Evolutionary conservation across 2,797 vertebrate species (phyloP).

Genomic region (Hydrophis major): DNA sequence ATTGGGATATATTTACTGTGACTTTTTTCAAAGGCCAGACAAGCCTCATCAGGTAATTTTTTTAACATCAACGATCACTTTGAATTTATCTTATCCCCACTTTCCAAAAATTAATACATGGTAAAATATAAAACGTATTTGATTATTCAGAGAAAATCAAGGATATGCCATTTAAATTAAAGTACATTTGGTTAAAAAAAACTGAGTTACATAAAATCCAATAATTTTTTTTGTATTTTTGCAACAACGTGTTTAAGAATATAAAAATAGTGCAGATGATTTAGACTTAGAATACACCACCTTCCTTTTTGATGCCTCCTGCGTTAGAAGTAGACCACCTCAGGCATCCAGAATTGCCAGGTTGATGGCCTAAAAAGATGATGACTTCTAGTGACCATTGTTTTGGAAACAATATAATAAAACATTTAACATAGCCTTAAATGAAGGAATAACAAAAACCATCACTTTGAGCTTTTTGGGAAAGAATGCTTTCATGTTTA

Average conservation of each 20-base stretch:
- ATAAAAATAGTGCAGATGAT: neutral
- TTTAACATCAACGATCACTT: neutral
- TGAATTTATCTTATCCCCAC: neutral
- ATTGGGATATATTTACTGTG: constrained; percentile 96
- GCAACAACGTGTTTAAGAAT: neutral
- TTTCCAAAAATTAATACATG: neutral
- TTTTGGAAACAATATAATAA: neutral
- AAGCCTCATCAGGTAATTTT: constrained; percentile 93
- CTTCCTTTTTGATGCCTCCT: neutral
- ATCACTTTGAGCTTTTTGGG: neutral
- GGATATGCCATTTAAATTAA: neutral
- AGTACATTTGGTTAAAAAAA: neutral
- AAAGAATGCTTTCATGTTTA: neutral
- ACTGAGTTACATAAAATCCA: neutral
- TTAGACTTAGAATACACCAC: neutral
- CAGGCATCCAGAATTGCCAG: neutral
- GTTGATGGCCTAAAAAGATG: neutral
- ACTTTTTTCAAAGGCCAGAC: constrained; percentile 89
- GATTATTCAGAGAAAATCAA: neutral
- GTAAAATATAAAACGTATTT: neutral
- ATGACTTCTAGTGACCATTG: neutral
- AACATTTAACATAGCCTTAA: neutral
- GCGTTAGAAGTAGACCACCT: neutral
- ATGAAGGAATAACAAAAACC: neutral
- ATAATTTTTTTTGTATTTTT: neutral